Base-by-base conservation (phyloP, 2,113 vertebrate genomes). In the Ginglymostoma cirratum region DNA sequence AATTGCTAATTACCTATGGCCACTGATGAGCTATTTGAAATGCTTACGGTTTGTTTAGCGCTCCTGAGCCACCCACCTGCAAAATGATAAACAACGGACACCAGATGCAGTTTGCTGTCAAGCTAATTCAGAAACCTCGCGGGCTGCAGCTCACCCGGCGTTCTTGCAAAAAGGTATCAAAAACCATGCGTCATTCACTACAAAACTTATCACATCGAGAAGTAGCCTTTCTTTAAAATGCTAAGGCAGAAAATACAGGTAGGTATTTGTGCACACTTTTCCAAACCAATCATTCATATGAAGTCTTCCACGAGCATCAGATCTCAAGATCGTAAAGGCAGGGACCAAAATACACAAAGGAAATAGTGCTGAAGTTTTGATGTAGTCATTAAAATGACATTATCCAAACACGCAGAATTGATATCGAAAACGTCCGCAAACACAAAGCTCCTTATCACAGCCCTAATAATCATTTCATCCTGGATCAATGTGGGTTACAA, bases 21-120 rank as follows among this genome's bases (percentile, higher is more conserved):
- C 42, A n/a, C 42, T 45, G 65, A 42, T 94, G 66, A 23, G 92
- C 92, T 48, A 72, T 72, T 23, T 42, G 65, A 95, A 94, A 72
- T 48, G 69, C 94, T 95, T 38, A 34, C 66, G 24, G 94, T 95
- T 42, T 48, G 30, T 70, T 95, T 76, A 72, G 24, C 94, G 42
- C 38, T 72, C 38, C 34, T 76, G 89, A 93, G 61, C n/a, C 89
- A 52, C 69, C 94, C 67, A 70, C 94, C 94, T 95, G 94, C 94
- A 95, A 48, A 95, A 95, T 52, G 23, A 95, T 52, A 95, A 95
- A 95, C 94, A 95, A 52, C 69, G 61, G 69, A 95, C 27, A 72
- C 42, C 45, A 52, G 66, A 95, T 70, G 94, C 94, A 95, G 94
- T 95, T 21, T 30, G 19, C 45, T 95, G 30, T 52, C 48, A 48